Conservation (phyloP, 2,113 vertebrate species). For the Tragelaphus imberbis region DNA sequence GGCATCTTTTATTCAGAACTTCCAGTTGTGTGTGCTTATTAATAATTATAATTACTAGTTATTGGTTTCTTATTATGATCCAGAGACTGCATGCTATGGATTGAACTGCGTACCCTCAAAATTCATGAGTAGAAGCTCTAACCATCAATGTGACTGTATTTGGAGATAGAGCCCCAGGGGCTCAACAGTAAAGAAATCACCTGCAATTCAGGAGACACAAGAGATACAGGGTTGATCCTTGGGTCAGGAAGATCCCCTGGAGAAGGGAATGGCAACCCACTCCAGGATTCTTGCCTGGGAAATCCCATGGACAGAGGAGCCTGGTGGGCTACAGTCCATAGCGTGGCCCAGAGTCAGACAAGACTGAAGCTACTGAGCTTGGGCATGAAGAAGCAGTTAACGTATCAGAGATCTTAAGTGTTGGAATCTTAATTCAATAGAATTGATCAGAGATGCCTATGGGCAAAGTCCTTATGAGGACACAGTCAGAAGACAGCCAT, state of each 20-base stretch:
- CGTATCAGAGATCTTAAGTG: background rate
- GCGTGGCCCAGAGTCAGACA: rapidly evolving
- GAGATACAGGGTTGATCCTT: background rate
- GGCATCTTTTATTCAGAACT: background rate
- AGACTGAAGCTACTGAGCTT: background rate
- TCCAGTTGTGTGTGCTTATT: background rate
- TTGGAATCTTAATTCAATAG: background rate
- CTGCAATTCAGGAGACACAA: background rate
- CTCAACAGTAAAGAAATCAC: background rate
- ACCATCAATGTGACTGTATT: background rate
- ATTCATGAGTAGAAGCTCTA: background rate
- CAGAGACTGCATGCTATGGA: background rate
- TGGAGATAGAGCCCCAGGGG: background rate
- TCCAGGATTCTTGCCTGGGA: background rate
- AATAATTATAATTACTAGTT: background rate
- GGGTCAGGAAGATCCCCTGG: background rate
- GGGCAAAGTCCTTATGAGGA: background rate
- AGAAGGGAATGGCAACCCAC: background rate
- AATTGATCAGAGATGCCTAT: background rate
- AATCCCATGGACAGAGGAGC: background rate
- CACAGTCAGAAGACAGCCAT: background rate
- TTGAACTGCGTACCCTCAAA: background rate
- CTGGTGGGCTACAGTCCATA: background rate
- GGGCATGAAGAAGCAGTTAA: background rate
- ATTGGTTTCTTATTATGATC: background rate